Evolutionary conservation across 2,113 vertebrate genomes (phyloP).

Genomic region (Sinocyclocheilus grahami): DNA sequence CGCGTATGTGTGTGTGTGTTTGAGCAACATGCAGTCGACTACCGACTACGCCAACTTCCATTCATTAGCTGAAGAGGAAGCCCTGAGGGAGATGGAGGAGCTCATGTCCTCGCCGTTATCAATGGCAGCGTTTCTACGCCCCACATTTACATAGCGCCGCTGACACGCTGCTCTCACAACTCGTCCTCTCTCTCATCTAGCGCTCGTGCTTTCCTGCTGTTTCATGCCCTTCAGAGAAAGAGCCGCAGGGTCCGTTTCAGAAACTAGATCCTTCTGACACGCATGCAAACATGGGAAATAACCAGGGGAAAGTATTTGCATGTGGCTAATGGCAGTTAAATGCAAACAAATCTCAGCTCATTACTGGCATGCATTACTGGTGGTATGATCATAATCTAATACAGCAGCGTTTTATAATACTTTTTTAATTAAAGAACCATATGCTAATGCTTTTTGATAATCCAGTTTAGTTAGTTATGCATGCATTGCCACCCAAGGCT

Average conservation of each 20-base stretch:
- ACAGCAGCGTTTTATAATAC: background rate
- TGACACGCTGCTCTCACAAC: slow-evolving; percentile 6
- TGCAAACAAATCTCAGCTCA: background rate
- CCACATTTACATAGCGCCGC: slow-evolving; percentile 49
- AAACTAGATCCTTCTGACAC: background rate
- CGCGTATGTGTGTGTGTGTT: background rate
- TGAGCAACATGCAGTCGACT: background rate
- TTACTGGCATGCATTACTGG: no score
- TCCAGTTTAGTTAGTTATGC: background rate
- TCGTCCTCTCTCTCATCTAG: background rate
- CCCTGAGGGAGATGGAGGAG: slow-evolving; percentile 48
- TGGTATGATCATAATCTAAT: background rate
- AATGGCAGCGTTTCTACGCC: slow-evolving; percentile 55
- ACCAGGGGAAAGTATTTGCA: background rate
- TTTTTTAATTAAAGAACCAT: no score
- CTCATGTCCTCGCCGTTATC: slow-evolving; percentile 42
- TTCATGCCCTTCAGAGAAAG: background rate
- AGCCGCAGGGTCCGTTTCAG: background rate
- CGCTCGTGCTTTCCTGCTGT: background rate
- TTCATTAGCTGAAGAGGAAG: slow-evolving; percentile 56
- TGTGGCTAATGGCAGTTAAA: background rate
- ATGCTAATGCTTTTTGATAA: background rate
- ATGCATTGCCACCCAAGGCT: no score
- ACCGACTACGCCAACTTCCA: slow-evolving; percentile 46
- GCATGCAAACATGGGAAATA: slow-evolving; percentile 10